Conservation (phyloP, 1,140 invertebrate genomes). For the Chlorops oryzae region DNA sequence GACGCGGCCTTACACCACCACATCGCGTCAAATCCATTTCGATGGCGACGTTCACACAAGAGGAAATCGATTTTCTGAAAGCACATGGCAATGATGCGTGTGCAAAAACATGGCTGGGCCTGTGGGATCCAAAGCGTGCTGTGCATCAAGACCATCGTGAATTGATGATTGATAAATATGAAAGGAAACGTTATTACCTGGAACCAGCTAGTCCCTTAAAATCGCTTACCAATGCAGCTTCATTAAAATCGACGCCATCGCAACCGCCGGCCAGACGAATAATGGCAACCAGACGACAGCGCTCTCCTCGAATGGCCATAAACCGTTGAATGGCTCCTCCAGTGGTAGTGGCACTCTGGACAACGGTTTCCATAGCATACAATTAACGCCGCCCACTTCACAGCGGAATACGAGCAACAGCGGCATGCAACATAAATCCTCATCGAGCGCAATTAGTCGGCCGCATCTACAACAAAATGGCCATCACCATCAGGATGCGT, state of each 20-base stretch:
- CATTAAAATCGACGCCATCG: constrained; percentile 33
- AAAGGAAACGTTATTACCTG: constrained; percentile 75
- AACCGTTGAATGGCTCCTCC: not conserved
- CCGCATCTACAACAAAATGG: constrained; percentile 25
- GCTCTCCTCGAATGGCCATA: not conserved
- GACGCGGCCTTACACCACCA: constrained; percentile 92
- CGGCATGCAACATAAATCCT: constrained; percentile 24
- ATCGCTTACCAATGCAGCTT: constrained; percentile 43
- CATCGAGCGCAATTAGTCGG: constrained; percentile 31
- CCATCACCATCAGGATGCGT: constrained; percentile 12
- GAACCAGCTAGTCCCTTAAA: constrained; percentile 56
- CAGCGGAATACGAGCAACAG: constrained; percentile 39
- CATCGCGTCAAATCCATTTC: constrained; percentile 98
- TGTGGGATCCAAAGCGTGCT: constrained; percentile 70
- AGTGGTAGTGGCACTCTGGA: not conserved
- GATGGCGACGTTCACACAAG: constrained; percentile 94
- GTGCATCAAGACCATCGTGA: constrained; percentile 73
- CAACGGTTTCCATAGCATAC: constrained; percentile 34
- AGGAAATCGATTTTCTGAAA: constrained; percentile 90
- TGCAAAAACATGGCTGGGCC: constrained; percentile 81
- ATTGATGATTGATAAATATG: constrained; percentile 90
- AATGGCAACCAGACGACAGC: constrained; percentile 17
- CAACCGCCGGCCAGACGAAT: constrained; percentile 8
- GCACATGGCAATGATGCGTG: constrained; percentile 90
- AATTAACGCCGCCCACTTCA: constrained; percentile 40